Conservation (phyloP, 2,113 vertebrate species). For the Prinia subflava region DNA sequence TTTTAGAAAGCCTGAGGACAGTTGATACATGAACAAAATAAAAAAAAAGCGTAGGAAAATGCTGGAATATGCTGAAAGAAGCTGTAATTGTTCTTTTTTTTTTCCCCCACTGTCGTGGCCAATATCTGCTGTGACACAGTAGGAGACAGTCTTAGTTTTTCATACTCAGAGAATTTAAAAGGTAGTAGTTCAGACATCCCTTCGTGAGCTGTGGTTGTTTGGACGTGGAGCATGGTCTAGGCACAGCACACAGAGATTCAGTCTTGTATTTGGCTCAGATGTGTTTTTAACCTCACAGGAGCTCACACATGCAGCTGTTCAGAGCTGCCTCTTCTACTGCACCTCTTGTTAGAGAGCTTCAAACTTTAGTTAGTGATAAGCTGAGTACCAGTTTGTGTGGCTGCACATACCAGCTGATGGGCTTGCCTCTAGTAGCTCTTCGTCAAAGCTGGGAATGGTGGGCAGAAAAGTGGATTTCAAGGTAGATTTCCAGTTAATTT, state of each 20-base stretch:
- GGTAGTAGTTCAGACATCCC: neutral
- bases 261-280: neutral
- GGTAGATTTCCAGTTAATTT: rapidly evolving
- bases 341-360: neutral
- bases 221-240: neutral
- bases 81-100: neutral
- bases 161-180: neutral
- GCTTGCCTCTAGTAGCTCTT: neutral
- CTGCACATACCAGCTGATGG: rapidly evolving
- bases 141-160: neutral
- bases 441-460: neutral
- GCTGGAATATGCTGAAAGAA: neutral
- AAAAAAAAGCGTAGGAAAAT: neutral
- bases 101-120: neutral
- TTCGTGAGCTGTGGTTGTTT: neutral
- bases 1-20: neutral
- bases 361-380: neutral
- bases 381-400: neutral
- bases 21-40: neutral
- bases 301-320: neutral
- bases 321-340: neutral
- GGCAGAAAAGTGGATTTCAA: neutral
- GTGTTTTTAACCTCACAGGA: neutral
- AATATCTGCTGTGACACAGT: neutral
- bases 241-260: neutral